Evolutionary conservation across 53 echinoderm and acorn worm species (phyloP).

Genomic region (Actinopyga echinites): DNA sequence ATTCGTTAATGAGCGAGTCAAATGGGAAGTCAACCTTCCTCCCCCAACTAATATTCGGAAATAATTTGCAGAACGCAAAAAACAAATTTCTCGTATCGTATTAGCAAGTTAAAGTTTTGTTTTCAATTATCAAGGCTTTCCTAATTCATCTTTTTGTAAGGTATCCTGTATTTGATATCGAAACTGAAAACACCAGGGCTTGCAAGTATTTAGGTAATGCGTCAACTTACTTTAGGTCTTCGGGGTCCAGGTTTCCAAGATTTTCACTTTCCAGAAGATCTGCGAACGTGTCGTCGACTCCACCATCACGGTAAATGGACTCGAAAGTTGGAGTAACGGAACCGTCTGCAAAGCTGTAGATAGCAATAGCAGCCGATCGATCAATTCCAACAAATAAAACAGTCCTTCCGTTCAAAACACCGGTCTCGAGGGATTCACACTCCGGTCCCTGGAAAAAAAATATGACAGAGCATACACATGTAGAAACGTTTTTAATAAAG

Average conservation of each 20-base stretch:
- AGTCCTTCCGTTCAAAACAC: constrained; percentile 56
- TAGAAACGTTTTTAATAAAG: no score
- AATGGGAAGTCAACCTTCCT: no score
- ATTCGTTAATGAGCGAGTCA: no score
- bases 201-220: background rate
- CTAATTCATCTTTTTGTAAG: no score
- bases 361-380: constrained; percentile 63
- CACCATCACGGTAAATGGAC: constrained; percentile 76
- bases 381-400: constrained; percentile 79
- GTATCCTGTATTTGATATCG: no score
- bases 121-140: no score
- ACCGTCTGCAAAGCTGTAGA: constrained; percentile 57
- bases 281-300: constrained; percentile 51
- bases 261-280: constrained; percentile 58
- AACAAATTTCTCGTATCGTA: no score
- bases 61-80: no score
- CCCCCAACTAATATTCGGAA: no score
- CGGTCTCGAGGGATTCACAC: constrained; percentile 71
- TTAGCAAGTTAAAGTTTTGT: no score
- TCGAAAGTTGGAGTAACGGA: constrained; percentile 60
- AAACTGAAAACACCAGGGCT: no score
- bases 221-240: constrained; percentile 73
- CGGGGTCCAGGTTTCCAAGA: constrained; percentile 75
- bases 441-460: constrained; percentile 69
- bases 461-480: background rate